Percentiles rank a stretch among this genome's conserved stretches.
Conservation (phyloP, 2,797 vertebrate genomes). For the Rhinatrema bivittatum region DNA sequence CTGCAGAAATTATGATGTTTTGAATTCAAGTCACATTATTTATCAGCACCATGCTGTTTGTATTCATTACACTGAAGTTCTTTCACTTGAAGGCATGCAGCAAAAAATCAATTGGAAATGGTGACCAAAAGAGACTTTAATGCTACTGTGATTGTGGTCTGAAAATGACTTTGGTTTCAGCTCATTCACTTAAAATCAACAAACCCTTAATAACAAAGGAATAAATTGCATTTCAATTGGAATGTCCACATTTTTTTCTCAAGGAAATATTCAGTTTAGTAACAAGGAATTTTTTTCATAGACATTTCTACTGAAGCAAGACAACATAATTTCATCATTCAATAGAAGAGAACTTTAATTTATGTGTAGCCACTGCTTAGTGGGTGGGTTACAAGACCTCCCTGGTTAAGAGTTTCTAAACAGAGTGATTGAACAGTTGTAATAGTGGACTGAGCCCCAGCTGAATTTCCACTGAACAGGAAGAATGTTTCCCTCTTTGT, state of each 20-base stretch:
- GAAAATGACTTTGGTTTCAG: slow-evolving; percentile 2
- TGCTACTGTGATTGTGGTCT: slow-evolving; percentile 6
- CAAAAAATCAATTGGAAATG: slow-evolving; percentile 14
- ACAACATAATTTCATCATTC: slow-evolving; percentile 11
- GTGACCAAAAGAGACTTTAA: slow-evolving; percentile 11
- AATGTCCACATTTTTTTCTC: background rate
- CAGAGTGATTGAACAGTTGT: too few species aligned
- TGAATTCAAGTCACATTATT: slow-evolving; percentile 8
- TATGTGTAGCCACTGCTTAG: too few species aligned
- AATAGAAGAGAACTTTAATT: slow-evolving; percentile 14
- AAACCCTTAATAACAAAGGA: background rate
- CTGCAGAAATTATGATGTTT: slow-evolving; percentile 2
- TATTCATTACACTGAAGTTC: slow-evolving; percentile 5
- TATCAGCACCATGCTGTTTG: slow-evolving; percentile 2
- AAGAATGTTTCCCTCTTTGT: too few species aligned
- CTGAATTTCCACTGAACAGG: too few species aligned
- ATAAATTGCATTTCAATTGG: background rate
- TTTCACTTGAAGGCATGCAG: slow-evolving; percentile 5
- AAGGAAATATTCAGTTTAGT: too few species aligned
- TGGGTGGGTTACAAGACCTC: too few species aligned
- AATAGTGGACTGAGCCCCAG: too few species aligned
- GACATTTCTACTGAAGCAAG: slow-evolving; percentile 10
- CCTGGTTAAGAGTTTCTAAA: too few species aligned
- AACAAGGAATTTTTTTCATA: too few species aligned
- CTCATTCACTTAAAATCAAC: background rate